A percentile compares a stretch with the other conserved stretches of the same genome.
Evolutionary conservation across 2,113 vertebrate species (phyloP).

Genomic region (Baryphthengus martii): DNA sequence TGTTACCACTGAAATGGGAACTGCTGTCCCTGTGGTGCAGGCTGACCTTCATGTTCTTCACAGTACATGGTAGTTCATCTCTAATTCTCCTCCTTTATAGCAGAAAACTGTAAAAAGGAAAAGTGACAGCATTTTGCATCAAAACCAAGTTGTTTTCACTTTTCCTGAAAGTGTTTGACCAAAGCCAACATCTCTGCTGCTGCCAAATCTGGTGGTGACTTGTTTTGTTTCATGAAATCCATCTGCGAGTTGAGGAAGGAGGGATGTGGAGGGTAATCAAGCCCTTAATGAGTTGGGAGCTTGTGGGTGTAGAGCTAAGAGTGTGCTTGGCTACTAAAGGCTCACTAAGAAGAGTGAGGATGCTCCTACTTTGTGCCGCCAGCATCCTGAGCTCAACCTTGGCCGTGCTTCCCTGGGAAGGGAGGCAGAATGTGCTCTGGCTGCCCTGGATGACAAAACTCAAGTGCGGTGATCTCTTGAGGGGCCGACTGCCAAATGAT

Average conservation of each 20-base stretch:
- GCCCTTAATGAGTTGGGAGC: neutral
- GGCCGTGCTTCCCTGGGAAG: rapidly evolving
- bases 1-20: neutral
- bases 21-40: neutral
- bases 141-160: neutral
- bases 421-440: rapidly evolving
- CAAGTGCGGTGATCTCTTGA: rapidly evolving
- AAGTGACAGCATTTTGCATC: neutral
- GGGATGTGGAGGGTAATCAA: neutral
- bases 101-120: neutral
- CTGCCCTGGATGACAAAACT: neutral
- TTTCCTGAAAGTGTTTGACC: neutral
- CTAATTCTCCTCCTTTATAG: neutral
- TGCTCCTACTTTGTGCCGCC: neutral
- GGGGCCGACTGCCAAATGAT: neutral
- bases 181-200: neutral
- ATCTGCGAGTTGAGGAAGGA: neutral
- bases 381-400: neutral
- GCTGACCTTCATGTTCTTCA: neutral
- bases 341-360: neutral
- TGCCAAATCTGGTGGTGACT: neutral
- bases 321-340: neutral
- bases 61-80: neutral
- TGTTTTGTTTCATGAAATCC: neutral
- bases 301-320: neutral